Base-by-base conservation (phyloP, 1,140 invertebrate genomes). In the Cherax destructor region DNA sequence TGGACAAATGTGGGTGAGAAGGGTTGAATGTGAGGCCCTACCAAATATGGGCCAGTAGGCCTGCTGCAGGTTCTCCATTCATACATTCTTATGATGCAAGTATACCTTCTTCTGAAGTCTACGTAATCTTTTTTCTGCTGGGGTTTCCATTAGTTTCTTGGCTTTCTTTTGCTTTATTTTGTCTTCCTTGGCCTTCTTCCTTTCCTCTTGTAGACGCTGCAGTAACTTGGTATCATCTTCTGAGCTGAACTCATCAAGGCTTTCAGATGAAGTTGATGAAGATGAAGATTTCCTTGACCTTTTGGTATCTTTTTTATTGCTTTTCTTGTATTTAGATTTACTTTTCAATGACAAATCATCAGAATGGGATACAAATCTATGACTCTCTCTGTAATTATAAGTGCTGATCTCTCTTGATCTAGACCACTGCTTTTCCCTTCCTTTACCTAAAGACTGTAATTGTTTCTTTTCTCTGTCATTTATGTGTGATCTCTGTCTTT, bases 41-140 rank as follows among this genome's bases (percentile, higher is more conserved):
- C 30, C 2, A 41, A 41, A 41, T 41, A 41, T 41, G 30, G 30
- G 30, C 30, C 30, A 41, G 30, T 41, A 41, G 30, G 30, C 30
- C 30, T 41, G 30, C 30, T 41, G 30, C 30, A 41, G 30, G 0
- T 41, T 41, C 30, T 41, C 30, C 2, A 41, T 41, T 41, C 30
- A 41, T 41, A 41, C 30, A 41, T 41, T 41, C 30, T 41, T 41
- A 65, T 2, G 61, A 65, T 18, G 18, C 13, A 65, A 18, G 21
- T 18, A 21, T 74, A 90, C 88, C 80, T 90, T 90, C 93, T 99
- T 99, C 78, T 95, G 95, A 61, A 99, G 94, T 81, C 99, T 95
- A 72, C 99, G 95, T 18, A 97, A 95, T 87, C 98, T 95, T 94
- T 99, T 99, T 94, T 99, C 98, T 94, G 99, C 98, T 1, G 98